Percentiles rank a stretch among this genome's conserved stretches.
These are phyloP conservation scores for Dasyprocta punctata DNA, from an alignment of 2,113 vertebrate genomes.

Conservation along the genomic window DNA sequence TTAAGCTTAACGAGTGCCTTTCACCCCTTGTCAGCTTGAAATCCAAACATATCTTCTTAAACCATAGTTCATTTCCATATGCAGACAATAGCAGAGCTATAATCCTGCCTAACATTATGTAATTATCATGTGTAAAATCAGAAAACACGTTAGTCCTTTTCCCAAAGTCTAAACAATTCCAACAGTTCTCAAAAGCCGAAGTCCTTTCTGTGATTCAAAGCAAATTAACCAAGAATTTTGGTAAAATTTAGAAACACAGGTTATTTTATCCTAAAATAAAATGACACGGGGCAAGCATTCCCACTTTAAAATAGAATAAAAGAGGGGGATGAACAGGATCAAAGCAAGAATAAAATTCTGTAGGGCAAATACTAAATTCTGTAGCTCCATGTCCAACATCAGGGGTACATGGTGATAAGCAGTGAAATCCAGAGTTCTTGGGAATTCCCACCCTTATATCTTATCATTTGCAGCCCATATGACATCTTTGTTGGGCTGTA, in stretches of 20 bases:
- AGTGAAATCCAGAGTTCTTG: neutral
- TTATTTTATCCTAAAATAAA: neutral
- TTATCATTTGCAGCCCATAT: neutral
- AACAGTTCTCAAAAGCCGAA: neutral
- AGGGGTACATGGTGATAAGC: neutral
- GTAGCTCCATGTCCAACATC: neutral
- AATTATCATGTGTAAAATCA: neutral
- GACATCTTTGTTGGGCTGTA: neutral
- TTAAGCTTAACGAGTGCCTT: neutral
- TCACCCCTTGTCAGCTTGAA: neutral
- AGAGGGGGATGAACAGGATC: neutral
- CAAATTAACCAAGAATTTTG: neutral
- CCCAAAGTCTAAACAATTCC: neutral
- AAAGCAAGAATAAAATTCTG: neutral
- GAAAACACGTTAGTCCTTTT: neutral
- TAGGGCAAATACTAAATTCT: neutral
- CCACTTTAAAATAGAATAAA: neutral
- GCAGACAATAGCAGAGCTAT: neutral
- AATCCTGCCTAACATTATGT: neutral
- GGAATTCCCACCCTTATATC: neutral
- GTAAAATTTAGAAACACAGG: neutral
- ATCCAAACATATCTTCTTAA: neutral
- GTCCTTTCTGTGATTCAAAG: neutral
- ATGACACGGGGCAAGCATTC: neutral
- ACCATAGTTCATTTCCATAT: neutral